phyloP scores from a whole-genome alignment of 2,113 vertebrate species.

The Progne subis region DNA sequence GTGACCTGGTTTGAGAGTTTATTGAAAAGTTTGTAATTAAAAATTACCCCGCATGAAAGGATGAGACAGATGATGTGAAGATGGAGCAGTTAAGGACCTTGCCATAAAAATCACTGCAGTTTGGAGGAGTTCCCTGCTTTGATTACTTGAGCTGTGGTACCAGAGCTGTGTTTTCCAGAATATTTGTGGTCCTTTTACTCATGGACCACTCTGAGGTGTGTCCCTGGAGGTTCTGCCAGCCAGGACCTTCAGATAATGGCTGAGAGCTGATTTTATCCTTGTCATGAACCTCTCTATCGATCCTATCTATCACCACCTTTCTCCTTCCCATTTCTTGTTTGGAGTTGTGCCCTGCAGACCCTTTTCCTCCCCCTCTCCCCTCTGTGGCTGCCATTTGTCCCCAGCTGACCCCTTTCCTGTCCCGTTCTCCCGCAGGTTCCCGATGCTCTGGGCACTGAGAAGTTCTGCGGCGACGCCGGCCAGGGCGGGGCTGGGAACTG shows the following conservation, averaged over 20 bases:
- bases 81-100: background rate
- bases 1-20: background rate
- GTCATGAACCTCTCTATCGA: fast-evolving
- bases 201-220: fast-evolving
- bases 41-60: background rate
- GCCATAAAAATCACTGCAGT: background rate
- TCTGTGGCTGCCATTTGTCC: fast-evolving
- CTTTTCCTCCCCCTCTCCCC: background rate
- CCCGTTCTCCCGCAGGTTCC: conserved; percentile 77
- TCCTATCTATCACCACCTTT: fast-evolving
- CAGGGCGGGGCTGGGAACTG: conserved; percentile 83
- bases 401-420: background rate
- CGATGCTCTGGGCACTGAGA: conserved; percentile 86
- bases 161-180: background rate
- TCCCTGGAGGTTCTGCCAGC: background rate
- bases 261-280: background rate
- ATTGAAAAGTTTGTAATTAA: background rate
- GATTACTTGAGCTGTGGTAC: background rate
- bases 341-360: background rate
- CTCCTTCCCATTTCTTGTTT: background rate
- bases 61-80: background rate
- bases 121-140: background rate
- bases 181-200: background rate
- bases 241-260: background rate
- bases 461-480: conserved; percentile 82